phyloP scores from a whole-genome alignment of 2,888 invertebrate species.

The Ochropleura plecta region DNA sequence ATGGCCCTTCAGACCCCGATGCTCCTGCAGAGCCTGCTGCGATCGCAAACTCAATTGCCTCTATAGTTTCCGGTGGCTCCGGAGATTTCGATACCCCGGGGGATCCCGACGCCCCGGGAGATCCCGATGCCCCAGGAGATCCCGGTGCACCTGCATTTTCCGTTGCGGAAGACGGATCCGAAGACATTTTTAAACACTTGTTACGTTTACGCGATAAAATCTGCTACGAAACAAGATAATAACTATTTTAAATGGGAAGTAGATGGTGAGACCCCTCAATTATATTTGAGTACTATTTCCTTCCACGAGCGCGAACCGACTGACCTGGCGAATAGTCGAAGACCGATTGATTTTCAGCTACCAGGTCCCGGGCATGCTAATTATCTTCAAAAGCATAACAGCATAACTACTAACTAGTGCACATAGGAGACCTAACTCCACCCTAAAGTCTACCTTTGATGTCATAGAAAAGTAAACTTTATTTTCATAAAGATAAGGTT shows the following conservation, averaged over 20 bases:
- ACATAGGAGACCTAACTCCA: background rate
- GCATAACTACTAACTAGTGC: conserved; percentile 15
- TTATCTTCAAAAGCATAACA: background rate
- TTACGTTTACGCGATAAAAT: background rate
- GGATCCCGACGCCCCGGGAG: background rate
- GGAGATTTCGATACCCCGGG: too few relatives aligned
- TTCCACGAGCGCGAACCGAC: background rate
- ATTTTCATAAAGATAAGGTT: accelerated
- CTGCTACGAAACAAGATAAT: background rate
- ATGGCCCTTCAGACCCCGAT: too few relatives aligned
- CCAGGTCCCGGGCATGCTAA: background rate
- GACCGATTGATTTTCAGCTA: conserved; percentile 11
- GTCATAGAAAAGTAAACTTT: conserved; percentile 20
- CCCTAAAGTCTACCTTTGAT: background rate
- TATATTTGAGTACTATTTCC: background rate
- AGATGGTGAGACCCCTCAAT: background rate
- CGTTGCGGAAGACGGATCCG: background rate
- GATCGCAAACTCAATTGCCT: too few relatives aligned
- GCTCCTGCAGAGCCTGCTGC: too few relatives aligned
- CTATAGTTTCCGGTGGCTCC: too few relatives aligned
- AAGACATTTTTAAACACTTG: background rate
- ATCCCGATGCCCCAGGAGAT: background rate
- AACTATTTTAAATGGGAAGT: background rate
- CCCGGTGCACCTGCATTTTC: background rate
- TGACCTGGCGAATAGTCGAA: background rate